Base-by-base conservation (phyloP, 2,113 vertebrate species). In the Aptenodytes forsteri region DNA sequence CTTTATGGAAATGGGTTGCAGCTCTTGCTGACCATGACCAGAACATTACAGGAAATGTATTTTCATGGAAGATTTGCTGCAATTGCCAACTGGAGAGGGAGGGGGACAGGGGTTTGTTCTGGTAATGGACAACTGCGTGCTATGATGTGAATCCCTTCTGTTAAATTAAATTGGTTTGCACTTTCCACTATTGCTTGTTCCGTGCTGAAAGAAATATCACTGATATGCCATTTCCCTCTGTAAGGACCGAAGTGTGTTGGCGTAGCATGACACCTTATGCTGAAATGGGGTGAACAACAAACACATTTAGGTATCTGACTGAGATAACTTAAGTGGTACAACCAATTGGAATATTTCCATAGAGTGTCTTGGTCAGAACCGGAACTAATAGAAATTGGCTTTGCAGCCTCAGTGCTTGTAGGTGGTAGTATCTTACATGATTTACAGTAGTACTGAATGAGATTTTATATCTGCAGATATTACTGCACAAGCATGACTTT, bases 61-160 rank as follows among this genome's bases (percentile, higher is more conserved):
- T 99, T 99, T 99, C 98, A 99, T 99, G 99, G 98, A 99, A 99
- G 98, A 99, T 99, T 99, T 99, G 98, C 98, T 98, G 98, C 99
- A 98, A 98, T 99, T 99, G 99, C 98, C 98, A 98, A 98, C 98
- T 98, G 98, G 98, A 98, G 98, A 88, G 91, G 94, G 93, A 83
- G 92, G 95, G 91, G 93, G 77, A 46, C 86, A 87, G 81, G 93
- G 96, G 93, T 95, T 98, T 98, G 98, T 96, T 98, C 98, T 97
- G 98, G 98, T 99, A 99, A 99, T 99, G 98, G 98, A 98, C 98
- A 98, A 98, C 98, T 98, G 98, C 92, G 95, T 98, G 97, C 98
- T 98, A 96, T 98, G 98, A 89, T 97, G 91, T 93, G 97, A 94
- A 96, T 97, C 97, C 93, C 82, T 94, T 93, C 96, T 97, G 95